Percentiles rank a stretch among this genome's conserved stretches.
phyloP scores from a whole-genome alignment of 2,113 vertebrate genomes.

The Barbus barbus region DNA sequence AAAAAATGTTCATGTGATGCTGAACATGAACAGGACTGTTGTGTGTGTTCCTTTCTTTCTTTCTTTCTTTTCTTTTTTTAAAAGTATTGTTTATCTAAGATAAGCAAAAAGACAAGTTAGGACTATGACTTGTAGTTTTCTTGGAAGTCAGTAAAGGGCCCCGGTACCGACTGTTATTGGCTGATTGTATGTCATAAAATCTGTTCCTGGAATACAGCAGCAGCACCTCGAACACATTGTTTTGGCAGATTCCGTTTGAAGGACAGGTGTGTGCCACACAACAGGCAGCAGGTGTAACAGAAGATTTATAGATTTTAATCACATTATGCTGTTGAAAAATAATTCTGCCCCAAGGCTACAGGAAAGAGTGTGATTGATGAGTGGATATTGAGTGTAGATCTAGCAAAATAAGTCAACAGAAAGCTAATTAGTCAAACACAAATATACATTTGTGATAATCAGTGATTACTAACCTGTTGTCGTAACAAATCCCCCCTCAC shows the following conservation, averaged over 20 bases:
- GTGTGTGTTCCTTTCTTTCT: too few relatives aligned
- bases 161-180: background rate
- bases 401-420: background rate
- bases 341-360: constrained; percentile 65
- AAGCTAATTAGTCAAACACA: background rate
- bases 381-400: constrained; percentile 50
- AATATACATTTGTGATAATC: background rate
- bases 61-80: background rate
- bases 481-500: background rate
- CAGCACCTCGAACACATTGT: background rate
- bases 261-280: constrained; percentile 64
- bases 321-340: constrained; percentile 70
- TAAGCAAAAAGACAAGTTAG: background rate
- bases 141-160: background rate
- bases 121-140: background rate
- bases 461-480: background rate
- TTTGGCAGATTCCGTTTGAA: constrained; percentile 15
- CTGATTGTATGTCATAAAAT: background rate
- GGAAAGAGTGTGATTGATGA: constrained; percentile 54
- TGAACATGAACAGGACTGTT: background rate
- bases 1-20: too few relatives aligned
- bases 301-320: constrained; percentile 78
- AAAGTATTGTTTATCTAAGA: background rate
- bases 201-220: constrained; percentile 6
- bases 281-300: constrained; percentile 72